A percentile compares a stretch with the other conserved stretches of the same genome.
Conservation (phyloP, 2,888 invertebrate genomes). For the Dichetophora obliterata region DNA sequence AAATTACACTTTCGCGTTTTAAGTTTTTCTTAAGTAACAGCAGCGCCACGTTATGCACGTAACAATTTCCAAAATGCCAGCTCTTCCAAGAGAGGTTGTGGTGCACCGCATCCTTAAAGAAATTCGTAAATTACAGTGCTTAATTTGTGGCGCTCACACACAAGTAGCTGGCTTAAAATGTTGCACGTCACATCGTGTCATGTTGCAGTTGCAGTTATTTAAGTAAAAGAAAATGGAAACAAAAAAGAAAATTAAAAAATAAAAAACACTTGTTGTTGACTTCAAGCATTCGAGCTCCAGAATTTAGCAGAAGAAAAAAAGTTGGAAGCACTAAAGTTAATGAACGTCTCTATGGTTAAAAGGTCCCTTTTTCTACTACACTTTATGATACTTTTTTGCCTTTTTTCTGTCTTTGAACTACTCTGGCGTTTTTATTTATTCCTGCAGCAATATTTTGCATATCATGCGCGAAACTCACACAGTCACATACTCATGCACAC, state of each 20-base stretch:
- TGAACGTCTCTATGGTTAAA: constrained; percentile 29
- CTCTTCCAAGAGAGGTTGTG: not conserved
- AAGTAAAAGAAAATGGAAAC: not conserved
- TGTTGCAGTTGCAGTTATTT: not conserved
- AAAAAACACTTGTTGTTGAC: not conserved
- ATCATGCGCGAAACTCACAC: not conserved
- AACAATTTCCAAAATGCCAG: not conserved
- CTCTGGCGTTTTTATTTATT: not conserved
- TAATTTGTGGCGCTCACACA: constrained; percentile 32
- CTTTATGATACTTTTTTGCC: not conserved
- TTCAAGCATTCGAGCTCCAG: not conserved
- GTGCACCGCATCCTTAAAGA: constrained; percentile 1
- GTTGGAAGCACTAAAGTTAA: constrained; percentile 27
- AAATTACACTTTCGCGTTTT: not conserved
- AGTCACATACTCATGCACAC: constrained; percentile 7
- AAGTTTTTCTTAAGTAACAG: not conserved
- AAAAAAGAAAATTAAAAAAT: not conserved
- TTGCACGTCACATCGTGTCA: constrained; percentile 21
- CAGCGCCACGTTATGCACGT: not conserved
- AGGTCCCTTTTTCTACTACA: not conserved
- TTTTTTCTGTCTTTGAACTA: not conserved
- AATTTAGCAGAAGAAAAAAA: not conserved
- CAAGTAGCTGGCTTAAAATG: constrained; percentile 28
- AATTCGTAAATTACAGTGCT: constrained; percentile 27
- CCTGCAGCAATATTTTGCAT: constrained; percentile 26